Conservation (phyloP, 2,113 vertebrate species). For the Emydura subglobosa region DNA sequence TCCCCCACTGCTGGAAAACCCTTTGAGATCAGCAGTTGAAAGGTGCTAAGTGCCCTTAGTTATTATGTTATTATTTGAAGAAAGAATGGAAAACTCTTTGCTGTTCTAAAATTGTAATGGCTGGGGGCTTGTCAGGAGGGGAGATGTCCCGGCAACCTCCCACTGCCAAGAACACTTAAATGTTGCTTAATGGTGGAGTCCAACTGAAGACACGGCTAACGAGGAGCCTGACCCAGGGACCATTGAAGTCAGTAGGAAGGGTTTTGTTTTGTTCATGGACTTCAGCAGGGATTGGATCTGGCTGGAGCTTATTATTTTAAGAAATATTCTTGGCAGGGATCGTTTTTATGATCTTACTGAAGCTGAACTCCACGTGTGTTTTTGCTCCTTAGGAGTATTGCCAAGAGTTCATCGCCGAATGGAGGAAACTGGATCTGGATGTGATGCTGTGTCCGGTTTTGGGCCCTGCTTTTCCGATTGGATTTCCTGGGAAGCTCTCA, state of each 20-base stretch:
- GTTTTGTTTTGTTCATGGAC: background rate
- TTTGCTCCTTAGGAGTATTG: constrained; percentile 78
- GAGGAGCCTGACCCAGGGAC: background rate
- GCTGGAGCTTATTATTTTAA: background rate
- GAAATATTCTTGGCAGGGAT: background rate
- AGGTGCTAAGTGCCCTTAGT: background rate
- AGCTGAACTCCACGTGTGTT: fast-evolving
- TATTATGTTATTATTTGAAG: background rate
- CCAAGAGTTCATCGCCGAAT: constrained; percentile 79
- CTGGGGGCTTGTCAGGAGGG: background rate
- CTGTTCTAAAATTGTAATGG: background rate
- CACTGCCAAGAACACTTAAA: background rate
- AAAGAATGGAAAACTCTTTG: background rate
- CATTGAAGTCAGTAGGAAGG: background rate
- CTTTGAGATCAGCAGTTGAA: background rate
- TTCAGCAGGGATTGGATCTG: background rate
- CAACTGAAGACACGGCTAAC: background rate
- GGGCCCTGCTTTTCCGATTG: constrained; percentile 78
- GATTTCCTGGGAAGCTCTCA: constrained; percentile 62
- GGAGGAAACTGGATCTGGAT: constrained; percentile 84
- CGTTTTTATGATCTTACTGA: background rate
- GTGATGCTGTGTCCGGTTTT: constrained; percentile 85
- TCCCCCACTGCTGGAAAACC: background rate
- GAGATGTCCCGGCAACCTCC: background rate
- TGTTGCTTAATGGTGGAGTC: background rate